These are phyloP conservation scores for Cyanocitta stelleri DNA, from an alignment of 2,113 vertebrate genomes.

Conservation along the genomic window DNA sequence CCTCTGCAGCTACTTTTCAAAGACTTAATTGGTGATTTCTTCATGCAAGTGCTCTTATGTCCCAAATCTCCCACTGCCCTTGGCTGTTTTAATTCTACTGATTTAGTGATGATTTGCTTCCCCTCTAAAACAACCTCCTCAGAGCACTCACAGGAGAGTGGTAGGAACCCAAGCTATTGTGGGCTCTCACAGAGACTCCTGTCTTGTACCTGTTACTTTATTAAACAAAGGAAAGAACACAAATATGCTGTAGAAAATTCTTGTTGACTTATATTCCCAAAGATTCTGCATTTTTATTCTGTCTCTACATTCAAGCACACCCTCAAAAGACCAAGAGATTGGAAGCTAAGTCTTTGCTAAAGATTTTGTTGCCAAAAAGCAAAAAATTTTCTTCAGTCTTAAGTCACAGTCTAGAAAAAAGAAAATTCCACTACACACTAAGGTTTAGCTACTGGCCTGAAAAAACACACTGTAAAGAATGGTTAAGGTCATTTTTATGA, in stretches of 20 bases:
- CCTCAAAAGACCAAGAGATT: background rate
- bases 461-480: background rate
- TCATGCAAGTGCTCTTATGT: background rate
- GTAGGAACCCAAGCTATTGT: background rate
- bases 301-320: background rate
- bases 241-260: background rate
- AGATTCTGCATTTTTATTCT: background rate
- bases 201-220: background rate
- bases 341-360: background rate
- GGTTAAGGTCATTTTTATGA: background rate
- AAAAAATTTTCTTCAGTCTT: background rate
- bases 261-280: background rate
- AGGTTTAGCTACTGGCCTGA: background rate
- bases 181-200: background rate
- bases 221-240: background rate
- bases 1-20: background rate
- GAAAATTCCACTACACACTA: background rate
- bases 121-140: background rate
- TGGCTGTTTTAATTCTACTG: background rate
- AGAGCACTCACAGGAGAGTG: background rate
- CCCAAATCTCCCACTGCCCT: background rate
- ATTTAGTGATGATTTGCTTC: background rate
- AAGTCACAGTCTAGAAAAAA: background rate
- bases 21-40: background rate
- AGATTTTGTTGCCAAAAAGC: background rate